Evolutionary conservation across 1,140 invertebrate species (phyloP), one percentile per base, ranked within the genome.

Genomic region (Ditylenchus dipsaci): DNA sequence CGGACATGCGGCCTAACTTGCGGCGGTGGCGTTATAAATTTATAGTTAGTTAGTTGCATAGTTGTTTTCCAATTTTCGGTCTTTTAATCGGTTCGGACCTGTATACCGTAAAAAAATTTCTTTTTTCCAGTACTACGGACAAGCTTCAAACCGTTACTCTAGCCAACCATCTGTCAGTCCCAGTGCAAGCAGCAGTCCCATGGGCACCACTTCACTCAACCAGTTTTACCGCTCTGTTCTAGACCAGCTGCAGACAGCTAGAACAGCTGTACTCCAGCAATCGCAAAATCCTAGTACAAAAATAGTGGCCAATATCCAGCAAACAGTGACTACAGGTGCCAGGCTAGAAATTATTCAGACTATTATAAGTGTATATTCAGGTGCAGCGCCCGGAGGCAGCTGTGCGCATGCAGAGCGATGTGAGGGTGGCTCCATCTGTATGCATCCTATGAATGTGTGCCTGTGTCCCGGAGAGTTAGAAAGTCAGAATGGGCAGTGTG

Each of bases 391-490:
- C 38, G 63, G 71, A 38, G 33, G 47, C 19, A 71, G 65, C 33
- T 79, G 78, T 38, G 47, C 63, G 3, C 67, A 73, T 17, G 68
- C 63, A 21, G 79, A 82, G 58, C 63, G 63, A 58, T 79, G 78
- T 60, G 67, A 65, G 5, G 80, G 80, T 19, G 80, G 80, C 15
- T 70, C 73, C 8, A 60, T 70, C 23, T 80, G 79, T 49, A 70
- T 77, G 0, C 65, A 63, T 47, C 69, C 74, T n/a, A 70, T 79
- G 38, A 67, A 70, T 19, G 38, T 80, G 1, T 80, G 79, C 64
- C 67, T 80, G 17, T 80, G 79, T 68, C 79, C 80, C 19, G 71
- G 70, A 29, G 75, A 77, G 60, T 62, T 75, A 17, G 75, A 78
- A 68, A 75, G 67, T 49, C 64, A 71, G 58, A 69, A 70, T 33